Evolutionary conservation across 2,113 vertebrate species (phyloP).

Genomic region (Galbula dea): DNA sequence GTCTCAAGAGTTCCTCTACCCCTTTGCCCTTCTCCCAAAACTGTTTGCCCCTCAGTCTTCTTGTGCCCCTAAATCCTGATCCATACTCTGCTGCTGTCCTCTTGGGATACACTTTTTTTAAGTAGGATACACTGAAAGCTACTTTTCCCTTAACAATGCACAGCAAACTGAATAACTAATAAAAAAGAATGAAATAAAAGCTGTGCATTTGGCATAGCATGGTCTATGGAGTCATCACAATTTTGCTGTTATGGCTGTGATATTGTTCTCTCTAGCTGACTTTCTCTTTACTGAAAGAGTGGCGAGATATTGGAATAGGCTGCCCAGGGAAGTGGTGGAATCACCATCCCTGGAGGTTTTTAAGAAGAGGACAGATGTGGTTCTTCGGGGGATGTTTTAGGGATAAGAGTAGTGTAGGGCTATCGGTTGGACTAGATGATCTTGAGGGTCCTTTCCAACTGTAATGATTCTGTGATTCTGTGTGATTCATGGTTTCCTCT

Average conservation of each 20-base stretch:
- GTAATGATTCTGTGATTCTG: no score
- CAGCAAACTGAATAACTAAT: background rate
- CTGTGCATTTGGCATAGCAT: background rate
- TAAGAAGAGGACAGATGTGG: no score
- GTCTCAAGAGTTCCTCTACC: background rate
- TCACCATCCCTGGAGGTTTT: no score
- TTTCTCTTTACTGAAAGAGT: no score
- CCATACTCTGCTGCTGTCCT: background rate
- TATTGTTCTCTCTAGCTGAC: background rate
- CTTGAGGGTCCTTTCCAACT: no score
- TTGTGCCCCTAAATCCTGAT: background rate
- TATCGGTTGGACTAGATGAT: no score
- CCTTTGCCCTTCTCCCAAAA: background rate
- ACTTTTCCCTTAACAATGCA: background rate
- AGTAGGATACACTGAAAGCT: background rate
- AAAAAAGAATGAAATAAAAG: background rate
- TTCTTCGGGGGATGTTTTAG: no score
- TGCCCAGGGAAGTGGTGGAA: no score
- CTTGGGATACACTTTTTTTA: background rate
- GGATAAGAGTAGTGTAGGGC: no score
- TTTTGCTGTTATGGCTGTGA: background rate
- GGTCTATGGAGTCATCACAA: background rate
- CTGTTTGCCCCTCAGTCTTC: background rate
- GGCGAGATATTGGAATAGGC: no score
- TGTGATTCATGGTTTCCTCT: background rate